Evolutionary conservation across 2,888 invertebrate genomes (phyloP).

Genomic region (Monochamus alternatus): DNA sequence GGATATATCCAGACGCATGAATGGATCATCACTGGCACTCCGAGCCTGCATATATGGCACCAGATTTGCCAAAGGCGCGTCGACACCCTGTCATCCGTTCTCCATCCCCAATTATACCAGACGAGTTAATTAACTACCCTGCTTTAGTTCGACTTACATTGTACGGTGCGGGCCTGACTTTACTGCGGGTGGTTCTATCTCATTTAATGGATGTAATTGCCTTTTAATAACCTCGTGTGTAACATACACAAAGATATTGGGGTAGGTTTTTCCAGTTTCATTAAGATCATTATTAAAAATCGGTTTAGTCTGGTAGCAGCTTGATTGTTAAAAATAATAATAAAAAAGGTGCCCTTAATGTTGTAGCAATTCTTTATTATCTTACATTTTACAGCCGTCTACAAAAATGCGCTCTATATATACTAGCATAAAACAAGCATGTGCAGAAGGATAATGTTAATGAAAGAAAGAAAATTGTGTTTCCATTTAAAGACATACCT

Average conservation of each 20-base stretch:
- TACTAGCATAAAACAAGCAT: too few relatives aligned
- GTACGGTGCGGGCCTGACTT: not conserved
- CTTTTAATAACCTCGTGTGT: not conserved
- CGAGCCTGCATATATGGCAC: conserved; percentile 25
- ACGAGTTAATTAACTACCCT: conserved; percentile 27
- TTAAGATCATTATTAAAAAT: not conserved
- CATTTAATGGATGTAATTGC: not conserved
- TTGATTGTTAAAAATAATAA: too few relatives aligned
- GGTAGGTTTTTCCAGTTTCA: not conserved
- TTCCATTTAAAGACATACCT: too few relatives aligned
- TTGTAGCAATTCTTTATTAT: too few relatives aligned
- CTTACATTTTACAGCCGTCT: too few relatives aligned
- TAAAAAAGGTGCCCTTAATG: too few relatives aligned
- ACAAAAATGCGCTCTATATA: too few relatives aligned
- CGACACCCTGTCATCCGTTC: conserved; percentile 3
- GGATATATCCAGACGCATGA: conserved; percentile 31
- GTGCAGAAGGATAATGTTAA: too few relatives aligned
- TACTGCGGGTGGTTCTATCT: not conserved
- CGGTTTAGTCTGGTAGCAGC: too few relatives aligned
- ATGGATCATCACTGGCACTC: conserved; percentile 40
- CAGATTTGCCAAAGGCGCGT: conserved; percentile 7
- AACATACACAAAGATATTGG: not conserved
- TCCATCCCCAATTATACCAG: conserved; percentile 33
- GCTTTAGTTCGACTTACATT: conserved; percentile 16
- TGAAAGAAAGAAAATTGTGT: too few relatives aligned